Evolutionary conservation across 2,888 invertebrate genomes (phyloP), one percentile per base, ranked within the genome.

Genomic region (Alentia gelatinosa): DNA sequence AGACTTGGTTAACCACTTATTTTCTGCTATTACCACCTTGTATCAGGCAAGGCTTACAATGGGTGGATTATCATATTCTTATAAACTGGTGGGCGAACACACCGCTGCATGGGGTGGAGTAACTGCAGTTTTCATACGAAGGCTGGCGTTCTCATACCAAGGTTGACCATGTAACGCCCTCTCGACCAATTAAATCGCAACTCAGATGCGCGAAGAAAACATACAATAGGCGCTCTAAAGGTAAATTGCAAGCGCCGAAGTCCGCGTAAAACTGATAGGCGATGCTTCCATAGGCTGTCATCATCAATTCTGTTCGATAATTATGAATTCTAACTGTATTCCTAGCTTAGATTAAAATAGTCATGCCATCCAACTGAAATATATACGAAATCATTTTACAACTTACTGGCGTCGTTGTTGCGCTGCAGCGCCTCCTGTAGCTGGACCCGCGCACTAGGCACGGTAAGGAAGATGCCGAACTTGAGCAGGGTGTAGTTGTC

Each of bases 361-460:
- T 12, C 9, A 12, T 47, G 19, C n/a, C 9, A 47, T 47, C 47
- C 9, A 47, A 47, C 47, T 47, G 47, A 47, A 47, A 19, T 12
- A 47, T 47, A 19, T 12, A 47, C 47, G 9, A 19, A 12, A 47
- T 19, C 47, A 47, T 47, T 12, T 47, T 74, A 74, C 12, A 19
- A 91, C 93, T 91, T 68, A 93, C 93, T n/a, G 63, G 91, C 93
- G 89, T 93, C 93, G 40, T 92, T 92, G 90, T 93, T 93, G 35
- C 93, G 79, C 89, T 93, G 47, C 12, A 93, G 35, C 74, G 91
- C 92, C 12, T 93, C 92, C 37, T 89, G 56, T 7, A 93, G 91
- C 40, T 83, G 37, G 30, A 93, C 84, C 26, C 92, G 56, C 5
- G 93, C 90, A 26, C 84, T 91, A 7, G 90, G 68, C 0, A 89